These are phyloP conservation scores for Glareola pratincola DNA, from an alignment of 2,113 vertebrate genomes.

Conservation along the genomic window DNA sequence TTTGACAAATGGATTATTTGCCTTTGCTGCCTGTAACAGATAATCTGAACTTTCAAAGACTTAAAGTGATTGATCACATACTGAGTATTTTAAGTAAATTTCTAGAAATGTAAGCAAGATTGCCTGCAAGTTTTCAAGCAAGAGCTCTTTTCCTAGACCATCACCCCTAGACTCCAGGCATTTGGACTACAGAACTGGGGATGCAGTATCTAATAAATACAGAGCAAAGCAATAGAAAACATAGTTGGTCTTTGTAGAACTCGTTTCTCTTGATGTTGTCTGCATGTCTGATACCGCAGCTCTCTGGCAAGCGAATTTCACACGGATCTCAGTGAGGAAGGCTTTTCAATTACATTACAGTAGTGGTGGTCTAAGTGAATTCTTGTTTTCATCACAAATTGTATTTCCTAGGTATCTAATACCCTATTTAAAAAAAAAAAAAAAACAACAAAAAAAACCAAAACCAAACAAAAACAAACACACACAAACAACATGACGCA, in stretches of 20 bases:
- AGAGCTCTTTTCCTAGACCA: not conserved
- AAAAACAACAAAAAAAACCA: not conserved
- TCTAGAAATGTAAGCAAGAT: not conserved
- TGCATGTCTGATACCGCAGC: not conserved
- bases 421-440: not conserved
- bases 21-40: not conserved
- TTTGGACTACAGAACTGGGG: not conserved
- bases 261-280: not conserved
- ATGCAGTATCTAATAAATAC: not conserved
- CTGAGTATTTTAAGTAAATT: not conserved
- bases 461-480: no score
- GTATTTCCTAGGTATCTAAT: not conserved
- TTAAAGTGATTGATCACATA: not conserved
- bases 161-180: not conserved
- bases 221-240: not conserved
- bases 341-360: not conserved
- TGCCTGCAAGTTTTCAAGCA: not conserved
- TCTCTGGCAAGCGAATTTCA: not conserved
- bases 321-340: not conserved
- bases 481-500: fast-evolving
- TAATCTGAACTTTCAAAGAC: not conserved
- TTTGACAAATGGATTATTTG: not conserved
- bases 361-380: not conserved
- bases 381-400: not conserved
- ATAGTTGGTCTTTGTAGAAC: no score